phyloP scores from a whole-genome alignment of 2,888 invertebrate species.

The Agrotis ipsilon region DNA sequence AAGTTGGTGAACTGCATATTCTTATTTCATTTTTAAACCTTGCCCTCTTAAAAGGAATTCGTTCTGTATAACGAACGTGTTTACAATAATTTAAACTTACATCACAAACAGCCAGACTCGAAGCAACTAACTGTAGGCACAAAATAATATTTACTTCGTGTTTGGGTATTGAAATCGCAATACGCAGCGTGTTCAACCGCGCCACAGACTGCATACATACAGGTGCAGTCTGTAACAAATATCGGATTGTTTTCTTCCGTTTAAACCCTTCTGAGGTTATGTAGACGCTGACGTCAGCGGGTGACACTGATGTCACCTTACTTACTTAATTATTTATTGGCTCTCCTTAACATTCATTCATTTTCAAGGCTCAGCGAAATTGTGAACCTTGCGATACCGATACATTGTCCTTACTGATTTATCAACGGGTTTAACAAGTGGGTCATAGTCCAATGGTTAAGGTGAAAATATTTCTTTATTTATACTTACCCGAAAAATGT shows the following conservation, averaged over 20 bases:
- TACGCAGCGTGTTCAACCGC: no score
- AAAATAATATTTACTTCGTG: no score
- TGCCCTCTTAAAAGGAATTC: no score
- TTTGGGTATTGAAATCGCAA: no score
- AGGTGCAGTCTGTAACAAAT: not conserved
- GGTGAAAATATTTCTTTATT: conserved; percentile 18
- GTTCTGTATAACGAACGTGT: no score
- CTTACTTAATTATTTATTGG: conserved; percentile 5
- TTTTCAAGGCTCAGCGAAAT: conserved; percentile 22
- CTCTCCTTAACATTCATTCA: conserved; percentile 10
- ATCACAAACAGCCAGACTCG: no score
- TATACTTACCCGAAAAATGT: conserved; percentile 27
- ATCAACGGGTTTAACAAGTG: conserved; percentile 41
- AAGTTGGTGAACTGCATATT: no score
- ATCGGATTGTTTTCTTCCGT: not conserved
- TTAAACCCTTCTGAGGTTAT: not conserved
- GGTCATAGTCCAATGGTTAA: conserved; percentile 41
- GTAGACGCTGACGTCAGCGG: not conserved
- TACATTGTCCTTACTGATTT: conserved; percentile 27
- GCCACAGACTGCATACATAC: not conserved
- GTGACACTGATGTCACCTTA: not conserved
- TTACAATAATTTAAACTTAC: no score
- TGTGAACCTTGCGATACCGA: conserved; percentile 21
- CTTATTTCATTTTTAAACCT: no score
- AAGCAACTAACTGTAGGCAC: no score